Base-by-base conservation (phyloP, 2,888 invertebrate species). In the Andrena flavipes region DNA sequence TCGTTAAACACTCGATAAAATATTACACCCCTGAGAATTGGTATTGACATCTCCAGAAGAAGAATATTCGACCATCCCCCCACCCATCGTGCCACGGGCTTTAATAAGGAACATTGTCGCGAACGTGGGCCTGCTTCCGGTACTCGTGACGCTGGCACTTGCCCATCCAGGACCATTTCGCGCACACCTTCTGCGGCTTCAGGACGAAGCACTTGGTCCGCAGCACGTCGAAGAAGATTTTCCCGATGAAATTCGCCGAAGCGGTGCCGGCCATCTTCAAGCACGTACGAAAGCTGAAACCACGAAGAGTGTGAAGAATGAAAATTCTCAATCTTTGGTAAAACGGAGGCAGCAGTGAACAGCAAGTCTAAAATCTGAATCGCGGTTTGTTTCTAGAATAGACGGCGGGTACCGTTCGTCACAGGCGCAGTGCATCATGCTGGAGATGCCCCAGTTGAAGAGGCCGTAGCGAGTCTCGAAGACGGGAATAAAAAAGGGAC, bases 171-270 rank as follows among this genome's bases (percentile, higher is more conserved):
- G 97, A 96, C 6, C 96, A 95, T 89, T 96, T 95, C 7, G 95
- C 95, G 94, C 99, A 99, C 33, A 96, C 95, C 88, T 96, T 96
- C 86, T 97, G 96, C 1, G 96, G 96, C 91, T 97, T 97, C 59
- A 99, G 94, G 0, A 97, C 96, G 94, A 99, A 99, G 91, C 99
- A 99, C 93, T 98, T 97, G 0, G 98, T 97, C 92, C 98, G 98
- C n/a, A 99, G 97, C 62, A 99, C 95, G 94, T 99, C 98, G 96
- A 99, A 99, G 95, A 98, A 99, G 48, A 99, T 95, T 91, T 97
- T 97, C 2, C 98, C 98, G 73, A 98, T 98, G 94, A 98, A 96
- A 92, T 98, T 97, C 8, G 99, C 97, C 10, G 98, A 97, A 6
- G 97, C 96, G 0, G 98, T 97, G 88, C 96, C 96, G 0, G 98